These are phyloP conservation scores for Diaperis boleti DNA, from an alignment of 2,888 invertebrate genomes.

Conservation along the genomic window DNA sequence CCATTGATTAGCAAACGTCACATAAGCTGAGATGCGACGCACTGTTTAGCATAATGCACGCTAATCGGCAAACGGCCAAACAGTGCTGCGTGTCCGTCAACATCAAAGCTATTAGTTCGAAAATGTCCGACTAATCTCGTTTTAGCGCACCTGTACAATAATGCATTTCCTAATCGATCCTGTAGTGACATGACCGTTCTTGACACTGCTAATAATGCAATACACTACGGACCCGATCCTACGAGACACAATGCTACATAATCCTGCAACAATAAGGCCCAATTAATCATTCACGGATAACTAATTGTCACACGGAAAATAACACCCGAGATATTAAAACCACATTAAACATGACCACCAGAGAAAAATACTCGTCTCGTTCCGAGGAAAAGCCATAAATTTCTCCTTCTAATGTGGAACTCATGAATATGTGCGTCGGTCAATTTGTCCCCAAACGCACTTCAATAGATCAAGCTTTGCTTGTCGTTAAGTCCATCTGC, in stretches of 20 bases:
- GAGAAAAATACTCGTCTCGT: conserved; percentile 50
- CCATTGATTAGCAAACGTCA: conserved; percentile 64
- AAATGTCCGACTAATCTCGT: conserved; percentile 54
- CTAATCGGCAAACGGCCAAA: conserved; percentile 62
- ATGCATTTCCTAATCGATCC: conserved; percentile 37
- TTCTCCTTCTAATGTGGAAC: conserved; percentile 44
- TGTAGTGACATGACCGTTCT: conserved; percentile 35
- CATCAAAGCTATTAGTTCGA: conserved; percentile 61
- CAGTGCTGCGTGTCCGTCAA: conserved; percentile 57
- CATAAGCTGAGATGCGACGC: conserved; percentile 61
- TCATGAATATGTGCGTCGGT: conserved; percentile 46
- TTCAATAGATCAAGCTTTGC: conserved; percentile 63
- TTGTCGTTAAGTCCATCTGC: conserved; percentile 64
- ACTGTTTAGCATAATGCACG: conserved; percentile 64
- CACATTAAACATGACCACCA: conserved; percentile 57
- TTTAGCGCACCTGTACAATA: conserved; percentile 50
- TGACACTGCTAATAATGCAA: conserved; percentile 36
- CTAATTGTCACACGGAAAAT: conserved; percentile 29
- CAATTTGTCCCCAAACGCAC: conserved; percentile 61
- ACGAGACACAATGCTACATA: conserved; percentile 21
- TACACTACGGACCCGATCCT: conserved; percentile 18
- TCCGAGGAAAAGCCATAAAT: conserved; percentile 53
- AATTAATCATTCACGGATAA: conserved; percentile 29
- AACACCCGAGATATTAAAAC: conserved; percentile 45
- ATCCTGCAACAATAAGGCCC: conserved; percentile 16